A percentile compares a stretch with the other conserved stretches of the same genome.
These are phyloP conservation scores for Polymixis flavicincta DNA, from an alignment of 2,888 invertebrate genomes.

Conservation along the genomic window DNA sequence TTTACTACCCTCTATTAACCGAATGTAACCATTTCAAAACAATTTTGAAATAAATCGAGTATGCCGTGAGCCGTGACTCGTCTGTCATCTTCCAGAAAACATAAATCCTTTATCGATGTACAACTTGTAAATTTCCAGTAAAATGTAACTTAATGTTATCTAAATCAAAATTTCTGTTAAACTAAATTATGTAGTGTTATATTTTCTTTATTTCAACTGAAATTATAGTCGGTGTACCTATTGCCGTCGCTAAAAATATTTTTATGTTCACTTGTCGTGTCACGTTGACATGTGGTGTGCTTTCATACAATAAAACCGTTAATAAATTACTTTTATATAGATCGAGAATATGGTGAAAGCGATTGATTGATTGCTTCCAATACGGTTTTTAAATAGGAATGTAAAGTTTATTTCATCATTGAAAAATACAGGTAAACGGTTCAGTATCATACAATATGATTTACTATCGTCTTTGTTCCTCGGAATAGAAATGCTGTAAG, in stretches of 20 bases:
- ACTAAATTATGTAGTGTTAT: slow-evolving; percentile 64
- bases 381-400: slow-evolving; percentile 67
- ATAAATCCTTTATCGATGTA: slow-evolving; percentile 60
- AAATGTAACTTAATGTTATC: slow-evolving; percentile 65
- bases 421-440: slow-evolving; percentile 66
- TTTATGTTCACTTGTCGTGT: slow-evolving; percentile 84
- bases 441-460: slow-evolving; percentile 23
- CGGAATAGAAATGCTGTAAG: slow-evolving; percentile 17
- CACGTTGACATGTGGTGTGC: slow-evolving; percentile 86
- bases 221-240: slow-evolving; percentile 72
- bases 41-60: slow-evolving; percentile 66
- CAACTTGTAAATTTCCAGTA: slow-evolving; percentile 67
- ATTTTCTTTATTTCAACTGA: slow-evolving; percentile 53
- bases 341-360: slow-evolving; percentile 82
- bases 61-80: slow-evolving; percentile 67
- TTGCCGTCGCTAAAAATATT: slow-evolving; percentile 78
- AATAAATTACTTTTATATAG: slow-evolving; percentile 80
- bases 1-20: slow-evolving; percentile 57
- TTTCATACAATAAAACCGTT: slow-evolving; percentile 82
- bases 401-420: slow-evolving; percentile 63
- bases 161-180: slow-evolving; percentile 63
- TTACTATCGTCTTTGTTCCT: slow-evolving; percentile 21
- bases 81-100: slow-evolving; percentile 65
- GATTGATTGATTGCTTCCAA: slow-evolving; percentile 73
- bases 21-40: slow-evolving; percentile 52